These are phyloP conservation scores for Drosophila mettleri DNA, from an alignment of 2,888 invertebrate species.

Conservation along the genomic window DNA sequence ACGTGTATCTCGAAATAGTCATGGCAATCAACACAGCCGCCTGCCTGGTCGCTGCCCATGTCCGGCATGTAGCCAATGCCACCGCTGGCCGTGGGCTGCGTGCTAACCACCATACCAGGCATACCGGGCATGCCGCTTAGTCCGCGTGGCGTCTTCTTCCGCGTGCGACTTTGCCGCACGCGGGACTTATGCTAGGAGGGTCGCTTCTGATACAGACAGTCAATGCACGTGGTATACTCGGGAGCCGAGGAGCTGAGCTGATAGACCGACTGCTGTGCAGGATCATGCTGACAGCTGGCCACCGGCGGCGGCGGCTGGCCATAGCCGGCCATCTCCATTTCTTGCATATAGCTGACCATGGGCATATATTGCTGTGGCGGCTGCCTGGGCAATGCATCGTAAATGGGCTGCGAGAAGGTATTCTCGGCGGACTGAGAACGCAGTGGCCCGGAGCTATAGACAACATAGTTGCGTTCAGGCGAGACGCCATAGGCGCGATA, in stretches of 20 bases:
- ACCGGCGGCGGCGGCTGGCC: constrained; percentile 58
- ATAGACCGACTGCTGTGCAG: constrained; percentile 60
- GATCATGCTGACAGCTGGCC: constrained; percentile 59
- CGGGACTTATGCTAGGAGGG: constrained; percentile 89
- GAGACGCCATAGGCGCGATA: constrained; percentile 82
- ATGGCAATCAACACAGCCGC: constrained; percentile 85
- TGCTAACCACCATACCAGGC: constrained; percentile 66
- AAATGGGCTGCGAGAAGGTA: constrained; percentile 83
- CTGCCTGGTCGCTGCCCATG: constrained; percentile 63
- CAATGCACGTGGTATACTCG: constrained; percentile 90
- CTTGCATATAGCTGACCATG: constrained; percentile 54
- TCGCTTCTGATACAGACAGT: constrained; percentile 89
- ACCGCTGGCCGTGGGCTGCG: constrained; percentile 59
- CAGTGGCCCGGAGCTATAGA: constrained; percentile 80
- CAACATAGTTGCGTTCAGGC: constrained; percentile 83
- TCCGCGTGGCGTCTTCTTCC: constrained; percentile 86
- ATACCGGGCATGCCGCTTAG: constrained; percentile 46
- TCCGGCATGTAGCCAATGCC: constrained; percentile 62
- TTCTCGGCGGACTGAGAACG: constrained; percentile 85
- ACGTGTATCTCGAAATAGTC: constrained; percentile 87
- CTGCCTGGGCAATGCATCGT: constrained; percentile 85
- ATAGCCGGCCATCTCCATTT: constrained; percentile 51
- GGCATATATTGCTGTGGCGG: constrained; percentile 51
- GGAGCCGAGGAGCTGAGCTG: constrained; percentile 85
- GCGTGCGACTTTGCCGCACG: constrained; percentile 88